A percentile compares a stretch with the other conserved stretches of the same genome.
These are phyloP conservation scores for Synchiropus splendidus DNA, from an alignment of 2,113 vertebrate genomes.

Conservation along the genomic window DNA sequence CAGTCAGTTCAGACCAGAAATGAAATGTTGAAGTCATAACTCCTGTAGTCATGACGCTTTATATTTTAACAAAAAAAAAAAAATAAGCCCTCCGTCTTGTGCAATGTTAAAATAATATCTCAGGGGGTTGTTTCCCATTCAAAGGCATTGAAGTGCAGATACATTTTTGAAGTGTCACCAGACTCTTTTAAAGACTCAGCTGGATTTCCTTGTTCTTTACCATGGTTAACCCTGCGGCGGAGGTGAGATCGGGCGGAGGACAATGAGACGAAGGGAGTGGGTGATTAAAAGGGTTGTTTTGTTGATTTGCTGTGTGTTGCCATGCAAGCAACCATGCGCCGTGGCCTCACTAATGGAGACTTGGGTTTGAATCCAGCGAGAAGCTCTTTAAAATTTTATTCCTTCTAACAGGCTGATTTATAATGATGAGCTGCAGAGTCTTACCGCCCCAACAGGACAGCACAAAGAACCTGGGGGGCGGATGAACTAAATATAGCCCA, in stretches of 20 bases:
- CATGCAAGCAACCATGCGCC: constrained; percentile 48
- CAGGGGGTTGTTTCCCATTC: too few relatives aligned
- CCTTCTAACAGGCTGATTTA: constrained; percentile 62
- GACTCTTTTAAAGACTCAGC: not conserved
- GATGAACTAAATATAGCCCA: constrained; percentile 33
- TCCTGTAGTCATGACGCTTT: too few relatives aligned
- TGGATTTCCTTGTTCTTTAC: constrained; percentile 15
- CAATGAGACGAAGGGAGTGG: constrained; percentile 13
- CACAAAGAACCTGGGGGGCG: constrained; percentile 40
- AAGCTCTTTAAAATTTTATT: constrained; percentile 64
- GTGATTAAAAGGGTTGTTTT: constrained; percentile 44
- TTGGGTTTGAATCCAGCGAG: constrained; percentile 46
- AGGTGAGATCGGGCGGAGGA: constrained; percentile 14
- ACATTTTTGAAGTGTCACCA: too few relatives aligned
- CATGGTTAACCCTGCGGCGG: constrained; percentile 2
- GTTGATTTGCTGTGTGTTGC: constrained; percentile 53
- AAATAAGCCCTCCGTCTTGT: too few relatives aligned
- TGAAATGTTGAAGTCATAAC: too few relatives aligned
- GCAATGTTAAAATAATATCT: too few relatives aligned
- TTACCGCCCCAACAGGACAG: constrained; percentile 42
- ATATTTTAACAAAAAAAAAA: too few relatives aligned
- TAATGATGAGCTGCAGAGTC: constrained; percentile 54
- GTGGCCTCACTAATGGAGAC: constrained; percentile 58
- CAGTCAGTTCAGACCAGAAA: too few relatives aligned
- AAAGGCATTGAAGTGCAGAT: too few relatives aligned